Evolutionary conservation across 2,797 vertebrate genomes (phyloP).

Genomic region (Antennarius maculatus): DNA sequence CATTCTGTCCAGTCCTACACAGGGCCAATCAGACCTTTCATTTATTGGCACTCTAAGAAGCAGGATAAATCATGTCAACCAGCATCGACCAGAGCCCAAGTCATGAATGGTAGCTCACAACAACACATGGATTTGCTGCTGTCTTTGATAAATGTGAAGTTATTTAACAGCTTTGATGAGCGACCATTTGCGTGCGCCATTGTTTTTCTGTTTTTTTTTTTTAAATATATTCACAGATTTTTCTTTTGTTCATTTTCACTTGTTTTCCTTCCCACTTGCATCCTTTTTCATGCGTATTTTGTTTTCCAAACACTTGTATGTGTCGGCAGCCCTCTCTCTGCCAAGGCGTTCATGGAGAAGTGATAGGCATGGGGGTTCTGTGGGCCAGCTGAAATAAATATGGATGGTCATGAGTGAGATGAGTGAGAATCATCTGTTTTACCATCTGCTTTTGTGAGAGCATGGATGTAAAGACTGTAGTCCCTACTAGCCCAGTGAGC

Average conservation of each 20-base stretch:
- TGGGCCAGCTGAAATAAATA: constrained; percentile 87
- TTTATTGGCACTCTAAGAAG: constrained; percentile 81
- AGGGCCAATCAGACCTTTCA: constrained; percentile 78
- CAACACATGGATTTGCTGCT: constrained; percentile 85
- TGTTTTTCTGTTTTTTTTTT: constrained; percentile 59
- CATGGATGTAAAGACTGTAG: constrained; percentile 78
- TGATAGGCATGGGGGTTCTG: constrained; percentile 77
- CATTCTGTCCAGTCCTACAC: constrained; percentile 66
- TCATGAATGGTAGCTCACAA: constrained; percentile 82
- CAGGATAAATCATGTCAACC: constrained; percentile 81
- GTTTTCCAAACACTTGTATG: constrained; percentile 79
- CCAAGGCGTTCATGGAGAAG: constrained; percentile 78
- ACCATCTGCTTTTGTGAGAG: constrained; percentile 84
- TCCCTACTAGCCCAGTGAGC: constrained; percentile 75
- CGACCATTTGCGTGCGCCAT: constrained; percentile 46
- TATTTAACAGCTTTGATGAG: constrained; percentile 78
- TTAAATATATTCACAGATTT: constrained; percentile 61
- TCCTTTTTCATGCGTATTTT: constrained; percentile 75
- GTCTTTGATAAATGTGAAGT: constrained; percentile 84
- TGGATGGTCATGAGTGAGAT: constrained; percentile 85
- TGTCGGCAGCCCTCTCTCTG: constrained; percentile 66
- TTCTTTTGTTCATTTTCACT: constrained; percentile 35
- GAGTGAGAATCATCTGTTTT: constrained; percentile 86
- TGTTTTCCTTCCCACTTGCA: constrained; percentile 59
- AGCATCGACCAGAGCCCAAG: constrained; percentile 79